Base-by-base conservation (phyloP, 2,797 vertebrate genomes). In the Ctenopoma multispine region DNA sequence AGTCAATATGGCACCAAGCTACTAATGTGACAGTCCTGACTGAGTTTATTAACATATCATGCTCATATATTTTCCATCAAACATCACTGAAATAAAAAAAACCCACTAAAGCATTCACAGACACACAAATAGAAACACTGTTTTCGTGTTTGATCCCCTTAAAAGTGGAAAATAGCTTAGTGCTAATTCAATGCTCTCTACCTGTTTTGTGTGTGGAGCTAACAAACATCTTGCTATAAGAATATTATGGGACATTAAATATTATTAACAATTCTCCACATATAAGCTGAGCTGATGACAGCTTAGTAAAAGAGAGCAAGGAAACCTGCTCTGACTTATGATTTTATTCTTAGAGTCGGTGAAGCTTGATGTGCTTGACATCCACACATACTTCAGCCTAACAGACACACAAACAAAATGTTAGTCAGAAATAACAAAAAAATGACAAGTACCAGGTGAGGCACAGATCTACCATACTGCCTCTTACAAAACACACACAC, bases 1-100 rank as follows among this genome's bases (percentile, higher is more conserved):
- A 34, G 50, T 43, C 48, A 62, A 63, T 53, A 55, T 11, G 31
- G 31, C 31, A 34, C 31, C 31, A 34, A 48, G n/a, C 27, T 64
- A 46, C 66, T 72, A 70, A 72, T 17, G 56, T 65, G 70, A 75
- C 59, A 69, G 36, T 36, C 58, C 24, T 34, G 68, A 51, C 44
- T 46, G 34, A 54, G 21, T 53, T 13, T n/a, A 63, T 62, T 56
- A 64, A 43, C 54, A 13, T 21, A 15, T n/a, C 10, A 0, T 44
- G 21, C 18, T 59, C 20, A 4, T 15, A 5, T 36, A 34, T 60
- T 23, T 49, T 60, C 46, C 63, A 72, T 48, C 63, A 63, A 61
- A 60, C 31, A 34, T 34, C 41, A 21, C 43, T 40, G 41, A 49
- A 67, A 70, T 46, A 34, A 47, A 65, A 61, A 15, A 12, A 56